Evolutionary conservation across 1,140 invertebrate species (phyloP), one percentile per base, ranked within the genome.

Genomic region (Cotesia chilonis): DNA sequence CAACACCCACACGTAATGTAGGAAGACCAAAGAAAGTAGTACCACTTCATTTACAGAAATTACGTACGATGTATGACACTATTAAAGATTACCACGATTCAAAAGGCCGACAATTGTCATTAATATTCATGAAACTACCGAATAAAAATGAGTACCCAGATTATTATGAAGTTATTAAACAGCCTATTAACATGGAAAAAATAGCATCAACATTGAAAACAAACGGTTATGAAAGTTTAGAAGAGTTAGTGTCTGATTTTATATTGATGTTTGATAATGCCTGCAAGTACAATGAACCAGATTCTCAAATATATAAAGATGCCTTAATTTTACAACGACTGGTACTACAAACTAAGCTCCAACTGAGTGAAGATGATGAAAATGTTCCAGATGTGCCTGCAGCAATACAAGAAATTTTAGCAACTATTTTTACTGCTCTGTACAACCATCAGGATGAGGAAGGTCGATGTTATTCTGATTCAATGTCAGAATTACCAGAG

Each of bases 261-360:
- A 92, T 96, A 76, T 88, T 98, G 12, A 98, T 99, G 96, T 98
- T 99, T 85, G 97, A 99, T 79, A 99, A 99, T 85, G 98, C 98
- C 36, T 99, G 97, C 88, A 98, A 98, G 87, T 99, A 98, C 84
- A 99, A 99, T 85, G 98, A 99, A 84, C 98, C 98, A 0, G 97
- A 99, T 84, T 99, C 97, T 0, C 95, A 98, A 83, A 98, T 99
- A 77, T 99, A 99, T 84, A 99, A 99, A 88, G 98, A 99, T 87
- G 97, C 98, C 0, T 87, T 99, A 66, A 94, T 96, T 41, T 85
- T 99, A 73, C 97, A 99, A 87, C 88, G 95, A 77, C 89, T 98
- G 37, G 95, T 95, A 70, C 85, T 98, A 57, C 96, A 98, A 88
- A 96, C 96, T 41, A 98, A 98, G 82, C 88, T 95, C 73, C 92